Conservation (phyloP, 2,797 vertebrate genomes). For the Halcyon leucocephala region DNA sequence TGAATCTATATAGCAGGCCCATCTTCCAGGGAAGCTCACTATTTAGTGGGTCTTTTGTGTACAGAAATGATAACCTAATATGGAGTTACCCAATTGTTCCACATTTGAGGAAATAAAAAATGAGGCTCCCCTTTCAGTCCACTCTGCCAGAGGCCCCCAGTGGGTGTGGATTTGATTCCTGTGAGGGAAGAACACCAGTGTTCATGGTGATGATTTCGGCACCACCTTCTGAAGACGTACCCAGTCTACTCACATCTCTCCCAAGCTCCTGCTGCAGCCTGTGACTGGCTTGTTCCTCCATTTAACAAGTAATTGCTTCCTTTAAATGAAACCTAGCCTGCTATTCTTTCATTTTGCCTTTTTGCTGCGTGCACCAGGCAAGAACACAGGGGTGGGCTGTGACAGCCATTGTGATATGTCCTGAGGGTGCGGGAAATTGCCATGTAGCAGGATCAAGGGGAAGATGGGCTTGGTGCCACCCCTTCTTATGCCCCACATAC, state of each 20-base stretch:
- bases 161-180: neutral
- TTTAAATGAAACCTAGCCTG: neutral
- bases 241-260: neutral
- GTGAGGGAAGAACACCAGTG: neutral
- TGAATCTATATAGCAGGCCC: neutral
- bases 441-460: neutral
- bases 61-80: neutral
- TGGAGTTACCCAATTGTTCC: neutral
- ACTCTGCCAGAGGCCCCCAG: neutral
- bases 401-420: neutral
- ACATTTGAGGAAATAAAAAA: neutral
- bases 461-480: neutral
- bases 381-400: neutral
- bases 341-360: neutral
- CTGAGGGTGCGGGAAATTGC: neutral
- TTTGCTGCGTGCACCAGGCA: neutral
- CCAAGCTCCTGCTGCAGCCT: neutral
- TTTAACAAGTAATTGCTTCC: neutral
- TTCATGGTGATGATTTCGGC: neutral
- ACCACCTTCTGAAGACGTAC: neutral
- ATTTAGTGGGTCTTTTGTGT: neutral
- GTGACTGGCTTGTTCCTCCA: neutral
- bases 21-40: neutral
- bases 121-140: neutral
- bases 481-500: neutral